A percentile compares a stretch with the other conserved stretches of the same genome.
These are phyloP conservation scores for Coregonus ussuriensis DNA, from an alignment of 2,797 vertebrate species.

Conservation along the genomic window DNA sequence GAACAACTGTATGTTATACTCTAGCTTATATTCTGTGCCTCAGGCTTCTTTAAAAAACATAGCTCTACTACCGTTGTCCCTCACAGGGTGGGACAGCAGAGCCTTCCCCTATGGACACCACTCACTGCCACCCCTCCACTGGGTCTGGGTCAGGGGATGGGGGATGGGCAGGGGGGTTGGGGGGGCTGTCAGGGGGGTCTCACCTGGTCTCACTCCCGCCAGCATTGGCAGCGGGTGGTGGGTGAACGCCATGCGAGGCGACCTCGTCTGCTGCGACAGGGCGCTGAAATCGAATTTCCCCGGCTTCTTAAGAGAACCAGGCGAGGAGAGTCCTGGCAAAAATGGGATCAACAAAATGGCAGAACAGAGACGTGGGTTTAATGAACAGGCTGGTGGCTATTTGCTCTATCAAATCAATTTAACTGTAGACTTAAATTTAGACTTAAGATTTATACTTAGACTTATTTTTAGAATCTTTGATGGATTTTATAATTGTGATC, in stretches of 20 bases:
- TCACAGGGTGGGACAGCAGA: constrained; percentile 1
- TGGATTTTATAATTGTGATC: constrained; percentile 60
- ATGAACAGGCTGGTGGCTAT: constrained; percentile 58
- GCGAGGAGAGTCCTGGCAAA: constrained; percentile 82
- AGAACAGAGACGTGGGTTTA: constrained; percentile 70
- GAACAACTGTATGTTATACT: constrained; percentile 11
- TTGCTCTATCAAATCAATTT: constrained; percentile 33
- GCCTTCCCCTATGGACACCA: constrained; percentile 47
- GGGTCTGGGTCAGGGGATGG: constrained; percentile 35
- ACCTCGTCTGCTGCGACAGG: constrained; percentile 91
- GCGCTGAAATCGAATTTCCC: constrained; percentile 97
- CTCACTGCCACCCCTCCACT: constrained; percentile 52
- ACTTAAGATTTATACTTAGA: constrained; percentile 37
- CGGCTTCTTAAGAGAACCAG: constrained; percentile 94
- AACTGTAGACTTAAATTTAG: constrained; percentile 41
- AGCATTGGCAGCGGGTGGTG: constrained; percentile 98
- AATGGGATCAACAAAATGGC: constrained; percentile 65
- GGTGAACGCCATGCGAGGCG: constrained; percentile 96
- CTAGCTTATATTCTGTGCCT: not conserved
- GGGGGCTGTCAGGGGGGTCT: constrained; percentile 66
- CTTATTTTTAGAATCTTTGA: not conserved
- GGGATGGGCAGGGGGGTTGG: constrained; percentile 38
- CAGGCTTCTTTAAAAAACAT: not conserved
- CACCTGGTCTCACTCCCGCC: constrained; percentile 98
- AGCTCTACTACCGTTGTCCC: not conserved